Evolutionary conservation across 2,797 vertebrate genomes (phyloP), one percentile per base, ranked within the genome.

Genomic region (Anolis apletophallus): DNA sequence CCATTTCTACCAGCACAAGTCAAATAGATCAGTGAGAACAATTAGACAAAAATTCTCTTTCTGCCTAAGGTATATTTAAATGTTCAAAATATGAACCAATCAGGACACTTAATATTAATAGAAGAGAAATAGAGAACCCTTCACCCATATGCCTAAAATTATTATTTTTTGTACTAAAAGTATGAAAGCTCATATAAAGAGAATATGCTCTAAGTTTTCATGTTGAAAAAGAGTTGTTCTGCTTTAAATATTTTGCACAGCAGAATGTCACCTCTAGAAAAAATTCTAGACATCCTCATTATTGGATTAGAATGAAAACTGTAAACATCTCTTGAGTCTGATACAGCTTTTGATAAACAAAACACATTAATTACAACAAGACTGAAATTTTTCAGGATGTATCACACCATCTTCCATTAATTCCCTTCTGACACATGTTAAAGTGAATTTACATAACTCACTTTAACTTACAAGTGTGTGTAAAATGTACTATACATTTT

Each of bases 31-130:
- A 81, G 67, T 61, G 72, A 85, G 55, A 71, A 82, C 68, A 82
- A 79, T 85, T 54, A 88, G 40, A 85, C 55, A n/a, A 85, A 82
- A 34, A 12, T 32, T 52, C 74, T 88, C 17, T 81, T 85, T 52
- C n/a, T 64, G 29, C 79, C 68, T 64, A 17, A 67, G 80, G 54
- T 32, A 46, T 78, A 83, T 78, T 85, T 29, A 77, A 67, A 78
- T 71, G 40, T 32, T 85, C 54, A 82, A 82, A 78, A 72, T 55
- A 78, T 78, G 68, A 82, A 73, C 16, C 14, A 57, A 85, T 46
- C n/a, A 64, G 55, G 72, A 34, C 14, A 82, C 26, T 85, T 81
- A 72, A 77, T 34, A 40, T 64, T 85, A 72, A 67, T 79, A 36
- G 76, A 9, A 50, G 32, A n/a, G 21, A 79, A 23, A 32, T 32